These are phyloP conservation scores for Odontothrips loti DNA, from an alignment of 2,888 invertebrate genomes.

Conservation along the genomic window DNA sequence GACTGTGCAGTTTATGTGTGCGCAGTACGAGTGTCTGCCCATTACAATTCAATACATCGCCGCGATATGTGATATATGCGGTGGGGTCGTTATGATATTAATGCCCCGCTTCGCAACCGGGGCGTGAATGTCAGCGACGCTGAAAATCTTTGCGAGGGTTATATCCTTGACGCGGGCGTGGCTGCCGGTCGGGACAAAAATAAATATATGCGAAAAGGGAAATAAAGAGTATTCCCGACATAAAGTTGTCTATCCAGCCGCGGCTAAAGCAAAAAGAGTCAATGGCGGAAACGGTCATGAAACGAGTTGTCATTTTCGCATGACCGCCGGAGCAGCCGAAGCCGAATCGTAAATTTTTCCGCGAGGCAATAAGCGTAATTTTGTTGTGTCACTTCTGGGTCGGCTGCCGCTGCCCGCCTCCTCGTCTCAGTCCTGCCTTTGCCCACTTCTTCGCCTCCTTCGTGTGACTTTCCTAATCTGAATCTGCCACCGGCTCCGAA, in stretches of 20 bases:
- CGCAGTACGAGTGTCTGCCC: neutral
- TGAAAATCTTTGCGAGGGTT: too few relatives aligned
- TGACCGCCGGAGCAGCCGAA: too few relatives aligned
- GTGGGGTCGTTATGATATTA: neutral
- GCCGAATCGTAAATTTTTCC: too few relatives aligned
- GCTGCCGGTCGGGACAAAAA: too few relatives aligned
- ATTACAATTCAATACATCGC: neutral
- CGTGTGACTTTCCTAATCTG: neutral
- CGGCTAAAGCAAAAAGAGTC: too few relatives aligned
- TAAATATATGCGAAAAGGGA: too few relatives aligned
- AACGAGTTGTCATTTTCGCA: too few relatives aligned
- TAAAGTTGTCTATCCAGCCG: too few relatives aligned
- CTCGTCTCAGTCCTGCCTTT: neutral
- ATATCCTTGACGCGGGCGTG: neutral
- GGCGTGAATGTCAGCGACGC: neutral
- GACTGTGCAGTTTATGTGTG: neutral
- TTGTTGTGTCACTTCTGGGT: too few relatives aligned
- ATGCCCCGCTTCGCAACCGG: neutral
- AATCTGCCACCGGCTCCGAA: neutral
- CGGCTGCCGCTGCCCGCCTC: neutral
- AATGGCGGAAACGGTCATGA: too few relatives aligned
- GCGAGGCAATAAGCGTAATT: too few relatives aligned
- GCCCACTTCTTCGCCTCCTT: neutral
- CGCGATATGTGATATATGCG: neutral
- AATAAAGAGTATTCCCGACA: too few relatives aligned